Percentiles rank a stretch among this genome's conserved stretches.
phyloP scores from a whole-genome alignment of 2,888 invertebrate species.

The Adelphocoris suturalis region DNA sequence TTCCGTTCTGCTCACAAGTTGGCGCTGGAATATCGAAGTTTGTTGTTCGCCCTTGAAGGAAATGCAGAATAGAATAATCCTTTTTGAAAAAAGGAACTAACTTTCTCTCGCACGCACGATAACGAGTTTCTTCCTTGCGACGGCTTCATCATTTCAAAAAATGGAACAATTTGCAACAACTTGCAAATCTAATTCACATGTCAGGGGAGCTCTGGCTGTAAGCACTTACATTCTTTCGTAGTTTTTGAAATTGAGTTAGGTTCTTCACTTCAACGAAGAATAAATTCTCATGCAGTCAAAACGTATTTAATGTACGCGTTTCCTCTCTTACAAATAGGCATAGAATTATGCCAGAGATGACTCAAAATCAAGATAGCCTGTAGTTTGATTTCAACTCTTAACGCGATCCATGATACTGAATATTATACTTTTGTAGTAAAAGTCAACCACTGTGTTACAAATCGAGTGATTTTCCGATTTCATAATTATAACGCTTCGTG shows the following conservation, averaged over 20 bases:
- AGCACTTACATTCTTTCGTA: neutral
- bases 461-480: too few species aligned
- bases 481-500: too few species aligned
- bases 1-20: slow-evolving; percentile 47
- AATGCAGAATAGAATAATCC: slow-evolving; percentile 68
- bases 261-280: neutral
- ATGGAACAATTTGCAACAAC: slow-evolving; percentile 41
- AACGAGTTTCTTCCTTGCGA: slow-evolving; percentile 25
- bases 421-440: too few species aligned
- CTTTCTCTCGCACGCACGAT: slow-evolving; percentile 54
- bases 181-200: slow-evolving; percentile 53
- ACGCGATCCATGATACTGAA: too few species aligned
- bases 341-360: too few species aligned
- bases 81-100: neutral
- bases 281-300: neutral
- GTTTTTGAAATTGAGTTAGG: neutral
- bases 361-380: too few species aligned
- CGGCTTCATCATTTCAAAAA: slow-evolving; percentile 33
- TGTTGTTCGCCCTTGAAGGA: slow-evolving; percentile 15
- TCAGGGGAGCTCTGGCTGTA: slow-evolving; percentile 37
- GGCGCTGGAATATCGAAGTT: slow-evolving; percentile 61
- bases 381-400: too few species aligned
- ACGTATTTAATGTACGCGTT: too few species aligned
- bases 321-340: too few species aligned
- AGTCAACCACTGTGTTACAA: too few species aligned